Evolutionary conservation across 2,888 invertebrate species (phyloP), one percentile per base, ranked within the genome.

Genomic region (Mycalesis mineus): DNA sequence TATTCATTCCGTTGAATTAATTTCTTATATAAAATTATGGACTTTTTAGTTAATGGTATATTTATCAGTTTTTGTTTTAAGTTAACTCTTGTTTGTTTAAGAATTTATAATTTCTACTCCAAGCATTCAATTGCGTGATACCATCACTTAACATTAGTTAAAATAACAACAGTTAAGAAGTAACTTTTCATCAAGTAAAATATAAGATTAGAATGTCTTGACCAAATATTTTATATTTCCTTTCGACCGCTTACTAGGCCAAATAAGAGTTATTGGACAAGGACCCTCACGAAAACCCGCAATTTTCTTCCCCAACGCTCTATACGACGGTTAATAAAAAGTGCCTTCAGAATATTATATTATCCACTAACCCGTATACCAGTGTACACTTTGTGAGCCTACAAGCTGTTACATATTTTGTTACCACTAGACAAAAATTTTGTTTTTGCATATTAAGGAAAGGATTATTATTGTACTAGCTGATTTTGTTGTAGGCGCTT

Each of bases 261-360:
- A 15, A 47, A 33, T 33, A n/a, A 11, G 15, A n/a, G 15, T 47
- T 44, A 45, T 54, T 39, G 42, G 8, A 39, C 22, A 33, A 36
- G 33, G n/a, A 50, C 31, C 11, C 40, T 31, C 15, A 54, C n/a
- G 29, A 6, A 17, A 39, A n/a, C 17, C 13, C 9, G 7, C 47
- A 47, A 33, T 47, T 47, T 15, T 31, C 15, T 47, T 15, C 11
- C 31, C 15, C 33, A 17, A 15, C 11, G 47, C 14, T n/a, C 33
- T 31, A 15, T 47, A 47, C 31, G 47, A 31, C 15, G 47, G 31
- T 47, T 47, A 31, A 33, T 47, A 47, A 47, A 44, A 47, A 47
- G 47, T 31, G 14, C 31, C 47, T 47, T 47, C 31, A 33, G 31
- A 33, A 29, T 45, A 45, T 14, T 14, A 45, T 31, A 47, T 33